Conservation (phyloP, 2,797 vertebrate genomes). For the Pampus argenteus region DNA sequence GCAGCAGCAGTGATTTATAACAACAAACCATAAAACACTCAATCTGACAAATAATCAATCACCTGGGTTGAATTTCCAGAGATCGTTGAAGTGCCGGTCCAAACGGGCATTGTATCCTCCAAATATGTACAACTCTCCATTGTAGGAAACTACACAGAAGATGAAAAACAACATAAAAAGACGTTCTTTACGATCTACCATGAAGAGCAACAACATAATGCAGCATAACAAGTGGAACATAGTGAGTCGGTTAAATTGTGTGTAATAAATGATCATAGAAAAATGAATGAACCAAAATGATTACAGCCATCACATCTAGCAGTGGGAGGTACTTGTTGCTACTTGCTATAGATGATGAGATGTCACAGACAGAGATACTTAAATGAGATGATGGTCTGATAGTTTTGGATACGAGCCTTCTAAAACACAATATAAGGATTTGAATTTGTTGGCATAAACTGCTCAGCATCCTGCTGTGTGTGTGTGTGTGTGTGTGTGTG, state of each 20-base stretch:
- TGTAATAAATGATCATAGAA: too few species aligned
- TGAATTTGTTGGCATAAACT: background rate
- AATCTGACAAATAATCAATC: conserved; percentile 44
- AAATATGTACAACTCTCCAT: conserved; percentile 96
- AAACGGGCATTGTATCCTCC: conserved; percentile 98
- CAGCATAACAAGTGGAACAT: conserved; percentile 9
- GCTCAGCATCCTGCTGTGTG: background rate
- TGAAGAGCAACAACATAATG: conserved; percentile 21
- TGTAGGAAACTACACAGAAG: conserved; percentile 90
- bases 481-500: background rate
- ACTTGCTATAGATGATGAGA: background rate
- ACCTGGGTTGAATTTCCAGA: conserved; percentile 99
- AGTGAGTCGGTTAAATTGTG: conserved; percentile 7
- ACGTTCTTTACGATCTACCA: background rate
- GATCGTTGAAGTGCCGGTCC: conserved; percentile 97
- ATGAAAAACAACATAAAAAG: conserved; percentile 17
- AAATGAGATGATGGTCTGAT: background rate
- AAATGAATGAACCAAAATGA: too few species aligned
- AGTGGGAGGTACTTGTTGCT: too few species aligned
- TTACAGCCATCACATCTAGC: too few species aligned
- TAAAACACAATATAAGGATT: background rate
- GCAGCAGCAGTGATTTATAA: background rate
- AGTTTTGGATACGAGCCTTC: background rate
- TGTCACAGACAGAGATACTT: background rate
- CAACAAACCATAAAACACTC: background rate